These are phyloP conservation scores for Eremobia ochroleuca DNA, from an alignment of 2,888 invertebrate genomes.

Conservation along the genomic window DNA sequence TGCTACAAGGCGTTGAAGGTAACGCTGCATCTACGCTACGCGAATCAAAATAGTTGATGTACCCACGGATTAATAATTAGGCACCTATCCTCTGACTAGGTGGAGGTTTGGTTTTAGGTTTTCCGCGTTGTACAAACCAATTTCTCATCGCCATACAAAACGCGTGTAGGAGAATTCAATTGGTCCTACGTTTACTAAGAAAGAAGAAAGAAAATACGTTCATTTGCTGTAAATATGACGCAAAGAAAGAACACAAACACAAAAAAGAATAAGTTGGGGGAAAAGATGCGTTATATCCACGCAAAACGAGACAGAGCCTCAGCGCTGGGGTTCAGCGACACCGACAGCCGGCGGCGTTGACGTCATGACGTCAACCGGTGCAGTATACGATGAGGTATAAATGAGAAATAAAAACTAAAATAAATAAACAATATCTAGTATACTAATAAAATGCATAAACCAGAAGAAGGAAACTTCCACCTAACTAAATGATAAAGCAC, in stretches of 20 bases:
- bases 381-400: neutral
- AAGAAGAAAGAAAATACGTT: neutral
- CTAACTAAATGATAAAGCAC: slow-evolving; percentile 34
- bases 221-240: neutral
- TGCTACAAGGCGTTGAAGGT: neutral
- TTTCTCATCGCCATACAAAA: neutral
- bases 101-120: too few relatives aligned
- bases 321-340: neutral
- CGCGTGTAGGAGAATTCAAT: fast-evolving
- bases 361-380: neutral
- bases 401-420: neutral
- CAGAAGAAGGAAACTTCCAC: neutral
- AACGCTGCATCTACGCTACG: neutral
- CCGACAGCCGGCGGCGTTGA: too few relatives aligned
- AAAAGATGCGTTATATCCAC: neutral
- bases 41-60: neutral
- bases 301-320: neutral
- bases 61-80: too few relatives aligned
- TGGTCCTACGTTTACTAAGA: neutral
- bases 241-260: neutral
- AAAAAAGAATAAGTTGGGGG: neutral
- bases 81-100: too few relatives aligned
- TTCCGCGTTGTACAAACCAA: neutral
- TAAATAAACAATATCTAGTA: neutral
- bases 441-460: neutral